Evolutionary conservation across 2,888 invertebrate species (phyloP).

Genomic region (Acholoe squamosa): DNA sequence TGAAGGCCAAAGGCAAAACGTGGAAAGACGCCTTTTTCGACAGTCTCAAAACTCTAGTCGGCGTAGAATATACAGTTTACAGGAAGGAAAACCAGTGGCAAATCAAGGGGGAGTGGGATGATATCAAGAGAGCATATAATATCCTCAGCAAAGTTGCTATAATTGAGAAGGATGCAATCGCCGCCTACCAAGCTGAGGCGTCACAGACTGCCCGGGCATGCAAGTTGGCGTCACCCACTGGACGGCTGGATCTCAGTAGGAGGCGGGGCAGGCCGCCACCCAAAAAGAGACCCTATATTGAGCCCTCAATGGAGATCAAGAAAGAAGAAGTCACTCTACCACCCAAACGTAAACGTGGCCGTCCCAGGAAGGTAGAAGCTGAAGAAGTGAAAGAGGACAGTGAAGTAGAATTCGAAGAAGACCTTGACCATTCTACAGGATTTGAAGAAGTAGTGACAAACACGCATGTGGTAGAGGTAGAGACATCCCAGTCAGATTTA

Average conservation of each 20-base stretch:
- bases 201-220: not conserved
- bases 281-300: slow-evolving; percentile 39
- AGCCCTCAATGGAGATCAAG: not conserved
- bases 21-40: slow-evolving; percentile 54
- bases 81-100: slow-evolving; percentile 55
- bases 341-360: slow-evolving; percentile 43
- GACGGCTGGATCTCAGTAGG: not conserved
- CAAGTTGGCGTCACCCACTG: not conserved
- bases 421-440: no score
- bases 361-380: slow-evolving; percentile 18
- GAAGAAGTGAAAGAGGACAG: slow-evolving; percentile 25
- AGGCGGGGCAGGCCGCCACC: not conserved
- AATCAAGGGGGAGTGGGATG: slow-evolving; percentile 47
- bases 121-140: slow-evolving; percentile 8
- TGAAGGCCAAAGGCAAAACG: slow-evolving; percentile 57
- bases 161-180: slow-evolving; percentile 55
- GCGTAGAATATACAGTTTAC: slow-evolving; percentile 45
- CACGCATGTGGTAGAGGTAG: no score
- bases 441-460: no score
- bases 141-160: slow-evolving; percentile 32
- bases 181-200: slow-evolving; percentile 37
- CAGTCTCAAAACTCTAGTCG: slow-evolving; percentile 36
- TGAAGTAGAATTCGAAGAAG: not conserved
- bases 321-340: not conserved
- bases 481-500: no score